These are phyloP conservation scores for Aphelocoma californica DNA, from an alignment of 2,797 vertebrate species.

Conservation along the genomic window DNA sequence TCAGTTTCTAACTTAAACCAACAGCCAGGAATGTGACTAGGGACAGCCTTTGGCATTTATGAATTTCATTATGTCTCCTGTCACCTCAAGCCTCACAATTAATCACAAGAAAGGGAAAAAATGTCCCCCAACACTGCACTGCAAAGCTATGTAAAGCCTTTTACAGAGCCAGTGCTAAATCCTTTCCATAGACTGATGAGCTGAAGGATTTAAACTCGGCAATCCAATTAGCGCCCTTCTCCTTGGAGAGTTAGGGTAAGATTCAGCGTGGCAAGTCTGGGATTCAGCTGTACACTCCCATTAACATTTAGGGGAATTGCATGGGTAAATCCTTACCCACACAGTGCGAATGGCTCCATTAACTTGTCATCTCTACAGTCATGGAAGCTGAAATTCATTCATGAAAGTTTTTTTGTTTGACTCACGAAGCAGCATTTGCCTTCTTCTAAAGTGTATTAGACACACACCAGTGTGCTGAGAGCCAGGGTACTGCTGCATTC, in stretches of 20 bases:
- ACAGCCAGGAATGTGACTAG: conserved; percentile 68
- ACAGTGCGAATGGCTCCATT: not conserved
- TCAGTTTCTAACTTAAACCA: conserved; percentile 63
- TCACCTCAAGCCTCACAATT: conserved; percentile 66
- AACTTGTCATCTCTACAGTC: not conserved
- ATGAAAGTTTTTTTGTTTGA: not conserved
- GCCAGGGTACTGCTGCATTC: not conserved
- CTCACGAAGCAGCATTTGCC: not conserved
- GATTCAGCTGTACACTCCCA: conserved; percentile 4
- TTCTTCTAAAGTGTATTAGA: not conserved
- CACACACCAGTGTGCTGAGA: not conserved
- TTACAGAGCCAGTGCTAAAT: conserved; percentile 56
- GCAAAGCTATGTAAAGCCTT: conserved; percentile 49
- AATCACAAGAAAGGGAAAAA: conserved; percentile 54
- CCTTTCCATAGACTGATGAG: conserved; percentile 22
- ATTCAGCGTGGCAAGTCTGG: not conserved
- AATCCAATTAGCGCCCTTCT: conserved; percentile 59
- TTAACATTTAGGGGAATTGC: not conserved
- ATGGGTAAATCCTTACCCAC: conserved; percentile 3
- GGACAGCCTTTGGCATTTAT: conserved; percentile 66
- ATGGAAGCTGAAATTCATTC: not conserved
- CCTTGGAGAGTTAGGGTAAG: conserved; percentile 40
- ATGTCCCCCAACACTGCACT: not conserved
- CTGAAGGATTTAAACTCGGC: conserved; percentile 53
- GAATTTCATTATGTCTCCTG: conserved; percentile 67